Percentiles rank a stretch among this genome's conserved stretches.
phyloP scores from a whole-genome alignment of 2,888 invertebrate genomes.

The Rhamnusium bicolor region DNA sequence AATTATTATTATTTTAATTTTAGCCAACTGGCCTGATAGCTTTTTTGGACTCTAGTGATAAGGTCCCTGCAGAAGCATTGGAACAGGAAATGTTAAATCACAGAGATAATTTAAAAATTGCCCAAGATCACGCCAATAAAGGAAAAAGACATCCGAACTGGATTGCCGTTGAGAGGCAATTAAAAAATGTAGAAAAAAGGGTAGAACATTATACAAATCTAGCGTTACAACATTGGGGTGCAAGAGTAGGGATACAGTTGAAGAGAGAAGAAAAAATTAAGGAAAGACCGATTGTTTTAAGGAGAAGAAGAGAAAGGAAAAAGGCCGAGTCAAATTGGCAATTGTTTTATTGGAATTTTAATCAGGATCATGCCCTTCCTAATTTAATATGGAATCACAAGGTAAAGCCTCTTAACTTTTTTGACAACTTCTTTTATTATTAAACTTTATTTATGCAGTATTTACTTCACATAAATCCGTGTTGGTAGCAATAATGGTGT shows the following conservation, averaged over 20 bases:
- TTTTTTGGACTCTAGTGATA: constrained; percentile 90
- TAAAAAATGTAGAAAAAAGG: constrained; percentile 87
- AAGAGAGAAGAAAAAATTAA: constrained; percentile 77
- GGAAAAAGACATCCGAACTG: constrained; percentile 81
- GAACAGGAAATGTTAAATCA: constrained; percentile 83
- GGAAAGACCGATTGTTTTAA: constrained; percentile 91
- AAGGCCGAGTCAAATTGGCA: constrained; percentile 93
- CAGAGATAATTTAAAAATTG: constrained; percentile 96
- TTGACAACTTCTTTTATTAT: too few relatives aligned
- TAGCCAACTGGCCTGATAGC: constrained; percentile 91
- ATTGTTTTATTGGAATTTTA: constrained; percentile 96
- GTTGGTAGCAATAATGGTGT: too few relatives aligned
- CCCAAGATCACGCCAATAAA: constrained; percentile 84
- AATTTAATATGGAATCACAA: constrained; percentile 99
- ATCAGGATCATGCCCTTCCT: constrained; percentile 93
- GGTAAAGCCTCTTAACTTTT: constrained; percentile 69
- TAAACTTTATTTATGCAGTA: too few relatives aligned
- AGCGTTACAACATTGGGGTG: constrained; percentile 83
- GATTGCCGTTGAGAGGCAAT: constrained; percentile 80
- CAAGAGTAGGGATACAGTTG: constrained; percentile 73
- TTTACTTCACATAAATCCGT: too few relatives aligned
- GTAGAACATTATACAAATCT: constrained; percentile 80
- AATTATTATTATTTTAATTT: not conserved
- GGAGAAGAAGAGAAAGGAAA: constrained; percentile 90
- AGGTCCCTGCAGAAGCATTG: constrained; percentile 82